Evolutionary conservation across 2,113 vertebrate species (phyloP), one percentile per base, ranked within the genome.

Genomic region (Brachirus orientalis): DNA sequence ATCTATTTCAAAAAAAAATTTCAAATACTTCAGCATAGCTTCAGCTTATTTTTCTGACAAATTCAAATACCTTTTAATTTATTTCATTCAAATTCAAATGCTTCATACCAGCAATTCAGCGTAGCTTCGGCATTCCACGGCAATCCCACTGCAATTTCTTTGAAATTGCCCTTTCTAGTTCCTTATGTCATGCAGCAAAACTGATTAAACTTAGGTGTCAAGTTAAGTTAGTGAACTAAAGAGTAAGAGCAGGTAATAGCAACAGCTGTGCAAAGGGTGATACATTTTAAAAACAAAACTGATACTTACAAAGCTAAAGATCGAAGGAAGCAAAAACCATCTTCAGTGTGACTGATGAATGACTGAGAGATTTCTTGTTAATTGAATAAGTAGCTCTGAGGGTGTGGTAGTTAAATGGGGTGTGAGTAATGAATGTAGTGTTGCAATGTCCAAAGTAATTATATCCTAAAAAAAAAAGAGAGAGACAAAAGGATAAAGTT

Each of bases 271-370:
- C n/a, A 52, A 52, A 47, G 10, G n/a, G 0, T 59, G 14, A 9
- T 18, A 50, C 10, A 20, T 1, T 75, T 17, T 38, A 51, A 38
- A 12, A 55, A 0, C 8, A 40, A 60, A 64, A 43, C 1, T 6
- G 2, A 18, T 65, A 71, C 74, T 77, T 47, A 74, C 72, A 35
- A 6, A 47, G 38, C 6, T 11, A 5, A 37, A 10, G 9, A 12
- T 8, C 11, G 17, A n/a, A 61, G 10, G 46, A 71, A 61, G 36
- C 7, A 11, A 44, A 4, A 8, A 44, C 48, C 1, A 20, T 41
- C 54, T 66, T 19, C 6, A 1, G 11, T 19, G 19, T 48, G 35
- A 54, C 20, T 55, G 19, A 22, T 6, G 14, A n/a, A 36, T 41
- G 11, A 44, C 40, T 59, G 54, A 17, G 0, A 0, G 10, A 9